Evolutionary conservation across 2,888 invertebrate species (phyloP).

Genomic region (Lamellibrachia satsuma): DNA sequence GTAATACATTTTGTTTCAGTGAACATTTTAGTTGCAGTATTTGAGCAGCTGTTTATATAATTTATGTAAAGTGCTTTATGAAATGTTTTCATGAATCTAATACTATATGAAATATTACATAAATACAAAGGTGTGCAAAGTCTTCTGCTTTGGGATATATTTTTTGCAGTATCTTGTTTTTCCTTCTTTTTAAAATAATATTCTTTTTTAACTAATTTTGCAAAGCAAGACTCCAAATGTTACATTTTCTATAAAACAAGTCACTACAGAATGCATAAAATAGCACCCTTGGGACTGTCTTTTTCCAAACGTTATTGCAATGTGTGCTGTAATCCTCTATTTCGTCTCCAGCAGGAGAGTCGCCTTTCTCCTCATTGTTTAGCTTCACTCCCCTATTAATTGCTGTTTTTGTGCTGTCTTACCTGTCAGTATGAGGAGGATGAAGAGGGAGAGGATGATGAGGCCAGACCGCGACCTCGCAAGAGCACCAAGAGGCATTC

Average conservation of each 20-base stretch:
- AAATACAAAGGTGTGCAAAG: no score
- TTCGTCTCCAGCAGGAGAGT: no score
- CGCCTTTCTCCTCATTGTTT: no score
- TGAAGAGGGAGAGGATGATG: conserved; percentile 53
- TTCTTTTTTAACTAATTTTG: no score
- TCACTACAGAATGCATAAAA: background rate
- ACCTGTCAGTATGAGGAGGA: conserved; percentile 44
- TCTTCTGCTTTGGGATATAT: no score
- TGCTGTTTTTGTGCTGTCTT: background rate
- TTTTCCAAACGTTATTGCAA: no score
- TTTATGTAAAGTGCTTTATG: background rate
- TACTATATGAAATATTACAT: background rate
- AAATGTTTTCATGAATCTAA: background rate
- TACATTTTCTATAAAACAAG: no score
- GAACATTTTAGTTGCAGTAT: background rate
- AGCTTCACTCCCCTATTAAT: background rate
- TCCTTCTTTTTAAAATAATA: no score
- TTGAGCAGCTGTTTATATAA: background rate
- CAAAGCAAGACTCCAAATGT: no score
- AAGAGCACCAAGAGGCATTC: conserved; percentile 55
- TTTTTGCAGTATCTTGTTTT: background rate
- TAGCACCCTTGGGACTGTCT: no score
- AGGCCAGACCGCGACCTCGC: conserved; percentile 42
- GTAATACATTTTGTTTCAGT: background rate
- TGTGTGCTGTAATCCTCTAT: no score